Evolutionary conservation across 92 coral and sea anemone genomes (phyloP), one percentile per base, ranked within the genome.

Genomic region (Phymanthus crucifer): DNA sequence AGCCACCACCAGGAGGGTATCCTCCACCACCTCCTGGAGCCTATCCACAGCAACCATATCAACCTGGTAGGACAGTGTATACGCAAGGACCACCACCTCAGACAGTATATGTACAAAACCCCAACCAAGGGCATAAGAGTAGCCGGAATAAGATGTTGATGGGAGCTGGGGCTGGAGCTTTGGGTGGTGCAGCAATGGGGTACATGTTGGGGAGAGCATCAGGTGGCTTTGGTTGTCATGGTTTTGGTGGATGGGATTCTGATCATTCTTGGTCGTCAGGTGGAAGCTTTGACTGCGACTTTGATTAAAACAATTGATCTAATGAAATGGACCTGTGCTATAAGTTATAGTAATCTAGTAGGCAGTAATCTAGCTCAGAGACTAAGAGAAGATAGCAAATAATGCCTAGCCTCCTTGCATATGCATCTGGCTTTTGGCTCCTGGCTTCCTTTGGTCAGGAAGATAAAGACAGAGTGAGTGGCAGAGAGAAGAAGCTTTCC

Each of bases 101-200:
- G 91, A 92, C 97, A 83, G 89, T 92, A 29, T 89, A 88, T 80
- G 92, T 93, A 18, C 89, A 91, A 73, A 85, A 88, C 67, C 85
- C 89, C 29, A 68, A 72, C 47, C 81, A 71, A 34, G 72, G 80
- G 4, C 79, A 57, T 36, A 79, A 66, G 56, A 75, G 76, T 72
- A 75, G 69, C 17, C 76, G 86, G 23, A 84, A 84, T 61, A 86
- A 84, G 46, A 83, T 82, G 91, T 7, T 95, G 83, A 88, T 94
- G 91, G 99, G 98, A 56, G 99, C 98, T 46, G 99, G 98, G 0
- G 99, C 98, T 37, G 99, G 99, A 56, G 98, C 94, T 35, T 83
- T 95, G 9, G 99, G 96, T 76, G 99, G 99, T 40, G 92, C 94
- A 14, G 94, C 97, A 24, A 83, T 95, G 90, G 99, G 99, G 52